These are phyloP conservation scores for Petaurus breviceps DNA, from an alignment of 2,113 vertebrate genomes.

Conservation along the genomic window DNA sequence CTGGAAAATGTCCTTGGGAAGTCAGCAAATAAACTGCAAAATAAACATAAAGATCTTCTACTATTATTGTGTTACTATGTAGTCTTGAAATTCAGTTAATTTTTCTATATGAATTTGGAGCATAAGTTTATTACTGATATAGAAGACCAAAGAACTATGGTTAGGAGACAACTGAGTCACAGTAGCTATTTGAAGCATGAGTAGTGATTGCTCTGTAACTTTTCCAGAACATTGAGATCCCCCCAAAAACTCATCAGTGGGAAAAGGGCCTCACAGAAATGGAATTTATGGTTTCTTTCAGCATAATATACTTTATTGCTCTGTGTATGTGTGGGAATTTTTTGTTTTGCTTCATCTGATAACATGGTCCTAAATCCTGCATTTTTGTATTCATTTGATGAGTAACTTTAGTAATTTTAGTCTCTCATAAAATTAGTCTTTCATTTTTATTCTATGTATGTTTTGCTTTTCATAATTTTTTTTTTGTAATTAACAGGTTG, in stretches of 20 bases:
- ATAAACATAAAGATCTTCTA: not conserved
- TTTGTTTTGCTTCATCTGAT: not conserved
- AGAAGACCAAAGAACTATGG: not conserved
- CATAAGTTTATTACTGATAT: not conserved
- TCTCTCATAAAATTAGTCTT: not conserved
- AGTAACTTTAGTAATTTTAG: not conserved
- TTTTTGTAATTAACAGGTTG: not conserved
- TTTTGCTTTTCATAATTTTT: not conserved
- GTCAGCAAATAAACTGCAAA: not conserved
- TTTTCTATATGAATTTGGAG: not conserved
- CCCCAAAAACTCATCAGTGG: not conserved
- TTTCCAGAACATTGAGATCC: not conserved
- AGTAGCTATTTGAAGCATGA: not conserved
- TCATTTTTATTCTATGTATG: not conserved
- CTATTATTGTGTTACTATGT: not conserved
- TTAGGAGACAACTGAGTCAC: not conserved
- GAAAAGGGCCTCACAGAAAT: not conserved
- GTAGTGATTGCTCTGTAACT: not conserved
- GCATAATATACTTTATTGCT: not conserved
- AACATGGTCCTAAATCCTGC: not conserved
- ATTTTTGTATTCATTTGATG: not conserved
- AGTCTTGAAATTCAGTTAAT: not conserved
- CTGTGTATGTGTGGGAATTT: not conserved
- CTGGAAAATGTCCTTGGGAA: not conserved
- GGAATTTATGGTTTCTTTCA: not conserved